A percentile compares a stretch with the other conserved stretches of the same genome.
These are phyloP conservation scores for Turdus rufiventris DNA, from an alignment of 2,113 vertebrate species.

Conservation along the genomic window DNA sequence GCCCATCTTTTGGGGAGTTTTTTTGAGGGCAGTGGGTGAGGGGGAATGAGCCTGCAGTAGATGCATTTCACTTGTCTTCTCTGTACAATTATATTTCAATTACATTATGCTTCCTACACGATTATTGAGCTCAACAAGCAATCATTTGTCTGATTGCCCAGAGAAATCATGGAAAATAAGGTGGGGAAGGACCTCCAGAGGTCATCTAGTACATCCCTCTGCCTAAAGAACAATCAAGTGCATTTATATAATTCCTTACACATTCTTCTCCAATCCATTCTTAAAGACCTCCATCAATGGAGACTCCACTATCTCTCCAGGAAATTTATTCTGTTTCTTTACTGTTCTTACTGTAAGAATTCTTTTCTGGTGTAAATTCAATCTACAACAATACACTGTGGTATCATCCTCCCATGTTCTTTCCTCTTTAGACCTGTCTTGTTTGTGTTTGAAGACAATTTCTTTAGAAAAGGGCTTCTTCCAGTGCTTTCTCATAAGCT, in stretches of 20 bases:
- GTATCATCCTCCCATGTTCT: not conserved
- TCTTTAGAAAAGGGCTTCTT: not conserved
- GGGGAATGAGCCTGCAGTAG: not conserved
- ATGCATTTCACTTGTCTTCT: not conserved
- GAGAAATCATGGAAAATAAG: conserved; percentile 13
- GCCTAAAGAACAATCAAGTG: not conserved
- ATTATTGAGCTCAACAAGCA: conserved; percentile 35
- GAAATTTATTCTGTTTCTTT: not conserved
- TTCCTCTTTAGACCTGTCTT: not conserved
- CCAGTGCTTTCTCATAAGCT: not conserved
- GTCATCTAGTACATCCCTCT: not conserved
- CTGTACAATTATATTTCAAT: not conserved
- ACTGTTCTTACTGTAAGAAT: not conserved
- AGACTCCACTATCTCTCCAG: not conserved
- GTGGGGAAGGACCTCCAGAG: not conserved
- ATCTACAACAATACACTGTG: not conserved
- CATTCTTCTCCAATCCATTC: not conserved
- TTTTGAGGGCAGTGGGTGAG: not conserved
- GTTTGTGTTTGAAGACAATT: not conserved
- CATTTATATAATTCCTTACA: not conserved
- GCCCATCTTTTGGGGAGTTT: not conserved
- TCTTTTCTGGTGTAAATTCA: not conserved
- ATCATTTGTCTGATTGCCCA: conserved; percentile 1
- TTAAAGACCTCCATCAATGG: not conserved
- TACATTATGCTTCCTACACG: not conserved